Evolutionary conservation across 2,797 vertebrate species (phyloP).

Genomic region (Chaetodon trifasciatus): DNA sequence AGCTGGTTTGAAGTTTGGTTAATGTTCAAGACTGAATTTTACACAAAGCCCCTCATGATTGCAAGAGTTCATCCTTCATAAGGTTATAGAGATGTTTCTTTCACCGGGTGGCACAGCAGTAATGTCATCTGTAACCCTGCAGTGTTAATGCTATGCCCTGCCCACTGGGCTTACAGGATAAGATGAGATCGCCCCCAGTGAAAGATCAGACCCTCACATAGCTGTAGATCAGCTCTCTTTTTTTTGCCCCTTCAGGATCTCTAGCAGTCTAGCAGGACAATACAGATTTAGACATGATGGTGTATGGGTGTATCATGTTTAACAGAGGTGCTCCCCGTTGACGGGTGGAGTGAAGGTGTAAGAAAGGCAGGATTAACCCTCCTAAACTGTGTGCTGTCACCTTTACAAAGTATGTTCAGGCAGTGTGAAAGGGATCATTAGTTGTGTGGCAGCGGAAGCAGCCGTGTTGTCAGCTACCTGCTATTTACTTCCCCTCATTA

Average conservation of each 20-base stretch:
- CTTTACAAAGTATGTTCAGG: slow-evolving; percentile 81
- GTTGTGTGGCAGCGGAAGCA: slow-evolving; percentile 77
- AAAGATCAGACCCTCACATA: slow-evolving; percentile 42
- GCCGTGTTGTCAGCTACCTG: slow-evolving; percentile 81
- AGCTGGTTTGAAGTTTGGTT: slow-evolving; percentile 5
- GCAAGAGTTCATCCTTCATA: slow-evolving; percentile 5
- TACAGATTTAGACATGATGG: slow-evolving; percentile 47
- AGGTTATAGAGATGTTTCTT: slow-evolving; percentile 2
- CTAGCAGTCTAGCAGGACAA: slow-evolving; percentile 14
- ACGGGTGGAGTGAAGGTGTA: slow-evolving; percentile 72
- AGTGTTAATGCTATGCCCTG: slow-evolving; percentile 29
- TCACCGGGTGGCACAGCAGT: slow-evolving; percentile 4
- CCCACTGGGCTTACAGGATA: slow-evolving; percentile 29
- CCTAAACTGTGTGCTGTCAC: slow-evolving; percentile 80
- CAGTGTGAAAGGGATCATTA: slow-evolving; percentile 82
- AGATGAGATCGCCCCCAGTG: slow-evolving; percentile 37
- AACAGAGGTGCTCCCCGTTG: slow-evolving; percentile 63
- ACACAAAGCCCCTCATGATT: background rate
- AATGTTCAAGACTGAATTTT: background rate
- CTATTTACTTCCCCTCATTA: slow-evolving; percentile 85
- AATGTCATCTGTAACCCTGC: slow-evolving; percentile 36
- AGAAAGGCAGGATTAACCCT: slow-evolving; percentile 78
- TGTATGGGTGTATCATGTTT: slow-evolving; percentile 43
- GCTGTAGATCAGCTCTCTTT: slow-evolving; percentile 18
- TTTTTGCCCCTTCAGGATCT: background rate